Evolutionary conservation across 1,140 invertebrate genomes (phyloP), one percentile per base, ranked within the genome.

Genomic region (Magallana gigas): DNA sequence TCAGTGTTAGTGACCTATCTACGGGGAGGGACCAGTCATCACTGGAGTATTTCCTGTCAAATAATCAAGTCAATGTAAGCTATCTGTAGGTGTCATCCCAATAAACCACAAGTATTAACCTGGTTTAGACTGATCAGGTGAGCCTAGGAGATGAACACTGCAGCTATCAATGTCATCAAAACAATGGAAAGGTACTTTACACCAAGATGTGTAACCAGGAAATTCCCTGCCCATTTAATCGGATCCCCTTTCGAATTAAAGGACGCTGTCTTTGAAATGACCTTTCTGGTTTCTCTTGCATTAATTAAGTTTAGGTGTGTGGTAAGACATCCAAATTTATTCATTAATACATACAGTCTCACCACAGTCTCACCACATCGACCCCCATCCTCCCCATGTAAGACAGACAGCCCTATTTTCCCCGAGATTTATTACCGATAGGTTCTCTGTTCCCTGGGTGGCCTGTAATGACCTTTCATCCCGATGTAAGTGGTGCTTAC

Each of bases 51-150:
- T 76, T 76, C 68, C 68, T 76, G 68, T 76, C 12, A 29, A 76
- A 29, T 76, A 76, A 76, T 76, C 68, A 12, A 62, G 23, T 76
- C 68, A 48, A 48, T 76, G 68, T 29, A 76, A 76, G 8, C 36
- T 76, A 76, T 76, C 68, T 76, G 18, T 29, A 29, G 68, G 68
- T 76, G 68, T 76, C 68, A 76, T 76, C 68, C 68, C 60, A 76
- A 23, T 8, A 76, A 76, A 76, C 68, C 23, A 36, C 23, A 29
- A 9, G 8, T 76, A 29, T 76, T 64, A 29, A 36, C 68, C 68
- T 76, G 23, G 23, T 76, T 36, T 23, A 23, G 23, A 29, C 1
- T 64, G 60, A 64, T 64, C 4, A 64, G 16, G 18, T 64, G n/a
- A 68, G 36, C 36, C 36, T 48, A 48, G 36, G 36, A 76, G 23